Conservation (phyloP, 2,113 vertebrate genomes). For the Xenotilapia longispinis region DNA sequence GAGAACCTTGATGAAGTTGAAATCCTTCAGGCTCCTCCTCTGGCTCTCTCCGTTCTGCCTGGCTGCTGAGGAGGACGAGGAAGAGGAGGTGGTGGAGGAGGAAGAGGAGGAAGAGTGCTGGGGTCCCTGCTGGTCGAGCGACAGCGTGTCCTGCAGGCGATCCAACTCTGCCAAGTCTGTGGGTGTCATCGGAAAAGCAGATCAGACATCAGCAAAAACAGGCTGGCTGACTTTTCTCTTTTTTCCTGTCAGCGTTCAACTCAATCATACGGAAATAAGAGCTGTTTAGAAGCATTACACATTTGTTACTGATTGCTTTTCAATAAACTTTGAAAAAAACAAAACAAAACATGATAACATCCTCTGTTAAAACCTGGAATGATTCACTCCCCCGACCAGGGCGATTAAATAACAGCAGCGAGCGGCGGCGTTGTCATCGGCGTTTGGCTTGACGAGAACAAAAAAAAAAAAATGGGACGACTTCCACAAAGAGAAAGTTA, state of each 20-base stretch:
- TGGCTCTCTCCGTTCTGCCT: conserved; percentile 89
- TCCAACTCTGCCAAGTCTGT: conserved; percentile 90
- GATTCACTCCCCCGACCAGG: not conserved
- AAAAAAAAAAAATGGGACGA: not conserved
- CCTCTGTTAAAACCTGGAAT: not conserved
- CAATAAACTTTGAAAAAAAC: not conserved
- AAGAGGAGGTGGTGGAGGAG: conserved; percentile 74
- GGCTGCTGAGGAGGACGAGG: conserved; percentile 74
- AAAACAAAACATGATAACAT: not conserved
- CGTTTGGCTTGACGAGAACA: not conserved
- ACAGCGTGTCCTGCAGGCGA: conserved; percentile 89
- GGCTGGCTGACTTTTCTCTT: not conserved
- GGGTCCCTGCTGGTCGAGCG: conserved; percentile 87
- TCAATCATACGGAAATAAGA: not conserved
- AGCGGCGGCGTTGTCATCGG: not conserved
- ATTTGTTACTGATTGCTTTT: not conserved
- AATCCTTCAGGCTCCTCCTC: conserved; percentile 87
- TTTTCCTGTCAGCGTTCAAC: not conserved
- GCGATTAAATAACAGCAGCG: not conserved
- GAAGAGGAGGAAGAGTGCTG: conserved; percentile 75
- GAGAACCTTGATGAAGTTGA: conserved; percentile 97
- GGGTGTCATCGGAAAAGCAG: conserved; percentile 17
- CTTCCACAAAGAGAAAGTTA: conserved; percentile 26
- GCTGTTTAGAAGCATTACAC: not conserved
- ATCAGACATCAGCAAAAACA: conserved; percentile 24